These are phyloP conservation scores for Stratiomys singularior DNA, from an alignment of 2,888 invertebrate genomes.

Conservation along the genomic window DNA sequence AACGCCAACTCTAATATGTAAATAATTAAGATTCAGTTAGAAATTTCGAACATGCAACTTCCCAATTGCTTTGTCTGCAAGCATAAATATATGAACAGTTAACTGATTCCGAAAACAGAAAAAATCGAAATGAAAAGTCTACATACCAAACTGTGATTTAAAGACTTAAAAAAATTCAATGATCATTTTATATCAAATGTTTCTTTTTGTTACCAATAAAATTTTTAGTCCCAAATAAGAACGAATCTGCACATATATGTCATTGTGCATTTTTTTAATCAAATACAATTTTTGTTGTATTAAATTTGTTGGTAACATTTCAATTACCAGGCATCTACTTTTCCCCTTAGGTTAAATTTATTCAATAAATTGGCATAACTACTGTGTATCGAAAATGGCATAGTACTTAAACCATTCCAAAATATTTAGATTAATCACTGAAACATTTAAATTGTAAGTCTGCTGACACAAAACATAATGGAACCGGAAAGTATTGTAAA, in stretches of 20 bases:
- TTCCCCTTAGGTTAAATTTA: not conserved
- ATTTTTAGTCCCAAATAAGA: slow-evolving; percentile 9
- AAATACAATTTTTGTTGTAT: not conserved
- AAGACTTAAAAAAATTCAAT: slow-evolving; percentile 53
- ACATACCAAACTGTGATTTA: slow-evolving; percentile 55
- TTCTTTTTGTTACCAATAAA: slow-evolving; percentile 49
- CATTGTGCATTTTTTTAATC: not conserved
- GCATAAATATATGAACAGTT: not conserved
- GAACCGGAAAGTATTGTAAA: slow-evolving; percentile 41
- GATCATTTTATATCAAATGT: slow-evolving; percentile 52
- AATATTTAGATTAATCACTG: not conserved
- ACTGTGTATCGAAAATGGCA: too few relatives aligned
- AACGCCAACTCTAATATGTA: not conserved
- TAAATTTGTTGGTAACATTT: slow-evolving; percentile 31
- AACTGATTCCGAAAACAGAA: slow-evolving; percentile 18
- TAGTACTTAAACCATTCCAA: slow-evolving; percentile 4
- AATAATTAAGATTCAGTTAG: not conserved
- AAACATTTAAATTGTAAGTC: not conserved
- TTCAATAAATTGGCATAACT: not conserved
- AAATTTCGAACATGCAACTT: not conserved
- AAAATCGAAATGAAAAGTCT: slow-evolving; percentile 48
- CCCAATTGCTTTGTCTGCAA: not conserved
- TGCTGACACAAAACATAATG: not conserved
- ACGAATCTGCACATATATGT: not conserved
- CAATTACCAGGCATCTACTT: not conserved